Percentiles rank a stretch among this genome's conserved stretches.
Conservation (phyloP, 2,888 invertebrate species). For the Mythimna pallens region DNA sequence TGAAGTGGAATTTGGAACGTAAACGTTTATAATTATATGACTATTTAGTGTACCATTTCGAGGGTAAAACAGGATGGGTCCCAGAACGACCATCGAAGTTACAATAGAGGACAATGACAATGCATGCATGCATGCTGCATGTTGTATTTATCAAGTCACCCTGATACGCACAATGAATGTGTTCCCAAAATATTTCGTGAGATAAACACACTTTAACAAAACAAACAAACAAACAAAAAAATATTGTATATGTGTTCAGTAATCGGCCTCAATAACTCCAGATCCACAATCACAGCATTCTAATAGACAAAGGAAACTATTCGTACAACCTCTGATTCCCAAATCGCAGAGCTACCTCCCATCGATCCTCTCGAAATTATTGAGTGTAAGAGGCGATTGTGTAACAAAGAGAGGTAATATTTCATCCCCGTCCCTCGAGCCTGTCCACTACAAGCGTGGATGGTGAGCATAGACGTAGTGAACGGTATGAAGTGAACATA, state of each 20-base stretch:
- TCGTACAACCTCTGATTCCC: slow-evolving; percentile 41
- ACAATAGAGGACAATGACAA: not conserved
- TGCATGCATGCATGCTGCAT: not conserved
- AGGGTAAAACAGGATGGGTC: not conserved
- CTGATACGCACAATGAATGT: too few species aligned
- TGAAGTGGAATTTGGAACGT: not conserved
- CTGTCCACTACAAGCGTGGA: slow-evolving; percentile 37
- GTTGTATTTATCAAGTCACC: not conserved
- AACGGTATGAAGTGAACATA: not conserved
- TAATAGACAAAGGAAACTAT: slow-evolving; percentile 53
- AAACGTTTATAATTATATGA: slow-evolving; percentile 3
- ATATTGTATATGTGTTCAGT: slow-evolving; percentile 4
- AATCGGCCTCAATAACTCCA: slow-evolving; percentile 15
- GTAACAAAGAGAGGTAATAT: slow-evolving; percentile 64
- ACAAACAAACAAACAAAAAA: slow-evolving; percentile 6
- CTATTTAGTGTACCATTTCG: not conserved
- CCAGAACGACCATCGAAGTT: not conserved
- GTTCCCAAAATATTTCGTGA: too few species aligned
- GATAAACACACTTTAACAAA: not conserved
- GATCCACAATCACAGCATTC: slow-evolving; percentile 31
- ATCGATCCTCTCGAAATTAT: slow-evolving; percentile 61
- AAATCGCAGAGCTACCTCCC: slow-evolving; percentile 46
- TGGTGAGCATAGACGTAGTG: not conserved
- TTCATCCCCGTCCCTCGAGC: slow-evolving; percentile 58
- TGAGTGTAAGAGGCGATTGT: slow-evolving; percentile 61